phyloP scores from a whole-genome alignment of 2,888 invertebrate species.

The Tuberolachnus salignus region DNA sequence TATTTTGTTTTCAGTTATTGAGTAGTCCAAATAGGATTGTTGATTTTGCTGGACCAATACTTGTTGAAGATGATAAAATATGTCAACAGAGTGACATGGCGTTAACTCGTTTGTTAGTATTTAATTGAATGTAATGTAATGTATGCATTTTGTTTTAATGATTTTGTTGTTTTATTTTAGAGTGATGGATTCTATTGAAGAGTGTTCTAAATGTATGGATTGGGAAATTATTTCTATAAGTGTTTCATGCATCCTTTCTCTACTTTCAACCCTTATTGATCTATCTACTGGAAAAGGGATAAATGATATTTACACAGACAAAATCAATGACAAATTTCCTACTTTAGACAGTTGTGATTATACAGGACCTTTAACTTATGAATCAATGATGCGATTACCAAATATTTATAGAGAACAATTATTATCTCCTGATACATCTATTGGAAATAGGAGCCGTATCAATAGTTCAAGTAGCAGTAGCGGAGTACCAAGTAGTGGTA shows the following conservation, averaged over 20 bases:
- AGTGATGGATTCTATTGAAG: slow-evolving; percentile 91
- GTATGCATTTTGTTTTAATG: not conserved
- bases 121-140: slow-evolving; percentile 22
- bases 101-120: slow-evolving; percentile 76
- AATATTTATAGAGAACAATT: slow-evolving; percentile 74
- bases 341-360: slow-evolving; percentile 76
- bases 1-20: slow-evolving; percentile 65
- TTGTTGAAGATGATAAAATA: slow-evolving; percentile 67
- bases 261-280: slow-evolving; percentile 82
- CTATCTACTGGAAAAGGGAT: slow-evolving; percentile 78
- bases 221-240: slow-evolving; percentile 78
- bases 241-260: slow-evolving; percentile 81
- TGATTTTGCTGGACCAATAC: slow-evolving; percentile 70
- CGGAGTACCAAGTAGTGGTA: slow-evolving; percentile 63
- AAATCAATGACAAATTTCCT: slow-evolving; percentile 72
- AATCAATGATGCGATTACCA: slow-evolving; percentile 80
- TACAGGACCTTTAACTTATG: slow-evolving; percentile 80
- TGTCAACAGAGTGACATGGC: slow-evolving; percentile 79
- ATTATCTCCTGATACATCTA: slow-evolving; percentile 57
- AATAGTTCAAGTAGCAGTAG: slow-evolving; percentile 64
- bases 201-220: slow-evolving; percentile 83
- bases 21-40: slow-evolving; percentile 80
- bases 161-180: slow-evolving; percentile 64
- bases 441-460: slow-evolving; percentile 69
- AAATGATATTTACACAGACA: slow-evolving; percentile 68